These are phyloP conservation scores for Drosophila pandora DNA, from an alignment of 1,140 invertebrate species.

Conservation along the genomic window DNA sequence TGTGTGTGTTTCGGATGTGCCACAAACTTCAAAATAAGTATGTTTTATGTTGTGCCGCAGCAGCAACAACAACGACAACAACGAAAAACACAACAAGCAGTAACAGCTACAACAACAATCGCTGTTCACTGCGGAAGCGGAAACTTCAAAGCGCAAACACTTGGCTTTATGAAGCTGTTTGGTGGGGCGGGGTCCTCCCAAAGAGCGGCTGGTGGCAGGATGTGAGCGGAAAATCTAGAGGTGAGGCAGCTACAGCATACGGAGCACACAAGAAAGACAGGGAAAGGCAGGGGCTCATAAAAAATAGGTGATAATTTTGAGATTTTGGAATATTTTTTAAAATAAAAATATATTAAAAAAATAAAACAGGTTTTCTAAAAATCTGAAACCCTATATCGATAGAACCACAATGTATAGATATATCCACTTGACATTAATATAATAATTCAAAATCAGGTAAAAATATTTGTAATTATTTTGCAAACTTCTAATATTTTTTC, in stretches of 20 bases:
- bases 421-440: too few relatives aligned
- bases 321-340: not conserved
- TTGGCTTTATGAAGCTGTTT: slow-evolving; percentile 67
- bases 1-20: slow-evolving; percentile 54
- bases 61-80: slow-evolving; percentile 37
- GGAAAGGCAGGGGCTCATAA: slow-evolving; percentile 8
- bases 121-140: slow-evolving; percentile 69
- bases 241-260: slow-evolving; percentile 18
- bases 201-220: slow-evolving; percentile 3
- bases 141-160: slow-evolving; percentile 79
- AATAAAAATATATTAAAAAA: too few relatives aligned
- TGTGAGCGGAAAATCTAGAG: slow-evolving; percentile 1
- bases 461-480: too few relatives aligned
- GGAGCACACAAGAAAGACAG: slow-evolving; percentile 24
- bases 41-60: slow-evolving; percentile 59
- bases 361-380: too few relatives aligned
- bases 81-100: slow-evolving; percentile 11
- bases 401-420: too few relatives aligned
- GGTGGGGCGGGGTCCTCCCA: slow-evolving; percentile 17
- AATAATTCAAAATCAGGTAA: too few relatives aligned
- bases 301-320: not conserved
- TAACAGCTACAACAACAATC: slow-evolving; percentile 36
- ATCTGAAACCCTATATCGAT: too few relatives aligned
- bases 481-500: too few relatives aligned
- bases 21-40: slow-evolving; percentile 76